Evolutionary conservation across 2,888 invertebrate genomes (phyloP), one percentile per base, ranked within the genome.

Genomic region (Diarsia dahlii): DNA sequence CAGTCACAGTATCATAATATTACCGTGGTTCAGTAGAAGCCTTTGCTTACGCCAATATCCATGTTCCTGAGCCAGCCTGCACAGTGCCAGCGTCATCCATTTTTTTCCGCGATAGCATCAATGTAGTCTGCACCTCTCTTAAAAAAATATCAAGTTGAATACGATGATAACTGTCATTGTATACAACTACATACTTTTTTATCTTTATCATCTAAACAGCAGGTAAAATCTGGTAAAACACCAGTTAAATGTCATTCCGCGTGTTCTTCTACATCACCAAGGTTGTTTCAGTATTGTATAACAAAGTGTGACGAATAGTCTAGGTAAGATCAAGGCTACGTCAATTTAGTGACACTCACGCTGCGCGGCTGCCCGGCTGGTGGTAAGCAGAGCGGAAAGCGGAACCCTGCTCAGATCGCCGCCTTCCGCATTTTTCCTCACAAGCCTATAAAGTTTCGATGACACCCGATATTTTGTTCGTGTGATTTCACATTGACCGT

Each of bases 381-480:
- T 89, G 87, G 54, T 82, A 91, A 92, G 87, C 92, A 92, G 93
- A 93, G 93, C 94, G 93, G 90, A 94, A 94, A 92, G 91, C 91
- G 91, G 87, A 89, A 92, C 92, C 85, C 78, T 70, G 71, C 71
- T 67, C 77, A 75, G 81, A 65, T 69, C 71, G 72, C 58, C 78
- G 81, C 76, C 90, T 92, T 93, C 94, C 94, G 93, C 91, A 90
- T 93, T 91, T 89, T 89, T 88, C 88, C 90, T 90, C 90, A 89
- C 92, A 92, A 87, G 91, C 89, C 87, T 94, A 91, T 93, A 89
- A 88, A 85, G 91, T 95, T 95, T 94, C 95, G 90, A 89, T 88
- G 94, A 88, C 88, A 95, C 90, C 90, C 81, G 90, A 95, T 93
- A 94, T 87, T 92, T 93, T 87, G 84, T 86, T 84, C 87, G 85